These are phyloP conservation scores for Drosophila mayri DNA, from an alignment of 1,140 invertebrate species.

Conservation along the genomic window DNA sequence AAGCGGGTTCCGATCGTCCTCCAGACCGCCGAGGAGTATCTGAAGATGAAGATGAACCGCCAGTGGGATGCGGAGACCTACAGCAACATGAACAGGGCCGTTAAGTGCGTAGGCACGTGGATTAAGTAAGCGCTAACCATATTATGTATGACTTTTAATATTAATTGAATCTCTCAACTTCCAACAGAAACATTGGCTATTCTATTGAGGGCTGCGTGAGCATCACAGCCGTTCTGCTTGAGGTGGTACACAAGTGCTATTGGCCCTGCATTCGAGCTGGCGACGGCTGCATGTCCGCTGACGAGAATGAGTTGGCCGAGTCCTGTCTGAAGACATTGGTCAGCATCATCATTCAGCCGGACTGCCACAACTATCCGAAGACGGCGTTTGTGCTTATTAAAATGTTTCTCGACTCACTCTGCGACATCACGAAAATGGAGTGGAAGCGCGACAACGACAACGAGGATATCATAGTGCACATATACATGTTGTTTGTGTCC, in stretches of 20 bases:
- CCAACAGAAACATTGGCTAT: constrained; percentile 76
- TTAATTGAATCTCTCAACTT: not conserved
- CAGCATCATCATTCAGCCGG: constrained; percentile 87
- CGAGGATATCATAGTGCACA: constrained; percentile 86
- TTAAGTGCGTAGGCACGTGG: constrained; percentile 89
- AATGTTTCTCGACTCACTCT: constrained; percentile 79
- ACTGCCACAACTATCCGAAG: constrained; percentile 86
- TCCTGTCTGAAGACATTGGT: constrained; percentile 88
- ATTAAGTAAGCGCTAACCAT: constrained; percentile 83
- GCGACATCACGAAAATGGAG: constrained; percentile 77
- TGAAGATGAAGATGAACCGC: constrained; percentile 67
- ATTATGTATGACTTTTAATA: not conserved
- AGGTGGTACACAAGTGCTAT: constrained; percentile 81
- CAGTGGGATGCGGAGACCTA: constrained; percentile 70
- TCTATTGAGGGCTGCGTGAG: constrained; percentile 84
- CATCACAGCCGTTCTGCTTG: constrained; percentile 75
- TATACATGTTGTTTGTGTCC: constrained; percentile 88
- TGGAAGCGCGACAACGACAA: constrained; percentile 84
- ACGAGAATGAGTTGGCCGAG: constrained; percentile 87
- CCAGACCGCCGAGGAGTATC: constrained; percentile 70
- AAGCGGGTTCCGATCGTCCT: constrained; percentile 74
- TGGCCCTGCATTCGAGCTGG: constrained; percentile 76
- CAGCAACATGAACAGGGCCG: constrained; percentile 86
- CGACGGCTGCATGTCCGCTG: constrained; percentile 85
- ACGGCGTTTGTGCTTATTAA: constrained; percentile 86